Conservation (phyloP, 2,797 vertebrate genomes). For the Myotis findleyi region DNA sequence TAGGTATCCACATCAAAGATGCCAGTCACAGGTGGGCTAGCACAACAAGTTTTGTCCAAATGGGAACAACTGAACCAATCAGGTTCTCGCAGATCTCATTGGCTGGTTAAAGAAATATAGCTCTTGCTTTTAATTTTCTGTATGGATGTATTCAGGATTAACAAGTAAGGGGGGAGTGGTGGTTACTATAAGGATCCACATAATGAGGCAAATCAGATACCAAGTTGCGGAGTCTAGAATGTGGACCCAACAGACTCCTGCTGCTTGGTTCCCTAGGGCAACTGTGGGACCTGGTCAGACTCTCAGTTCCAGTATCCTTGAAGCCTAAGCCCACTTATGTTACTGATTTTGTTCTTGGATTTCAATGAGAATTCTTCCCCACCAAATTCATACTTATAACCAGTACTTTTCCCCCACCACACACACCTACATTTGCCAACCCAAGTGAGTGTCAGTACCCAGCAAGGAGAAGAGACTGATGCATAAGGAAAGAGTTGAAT, state of each 20-base stretch:
- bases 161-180: background rate
- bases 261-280: background rate
- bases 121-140: conserved; percentile 27
- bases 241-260: background rate
- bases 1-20: background rate
- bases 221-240: background rate
- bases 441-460: background rate
- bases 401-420: background rate
- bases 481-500: background rate
- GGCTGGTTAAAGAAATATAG: background rate
- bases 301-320: background rate
- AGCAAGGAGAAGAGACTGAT: background rate
- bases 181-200: background rate
- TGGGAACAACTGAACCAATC: background rate
- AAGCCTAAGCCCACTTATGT: background rate
- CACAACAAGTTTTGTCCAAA: background rate
- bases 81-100: background rate
- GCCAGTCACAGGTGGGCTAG: background rate
- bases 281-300: background rate
- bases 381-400: background rate
- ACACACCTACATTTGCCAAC: background rate
- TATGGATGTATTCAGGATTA: background rate
- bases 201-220: background rate
- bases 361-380: conserved; percentile 11
- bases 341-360: conserved; percentile 26